These are phyloP conservation scores for Pachydiplax longipennis DNA, from an alignment of 2,888 invertebrate genomes.

Conservation along the genomic window DNA sequence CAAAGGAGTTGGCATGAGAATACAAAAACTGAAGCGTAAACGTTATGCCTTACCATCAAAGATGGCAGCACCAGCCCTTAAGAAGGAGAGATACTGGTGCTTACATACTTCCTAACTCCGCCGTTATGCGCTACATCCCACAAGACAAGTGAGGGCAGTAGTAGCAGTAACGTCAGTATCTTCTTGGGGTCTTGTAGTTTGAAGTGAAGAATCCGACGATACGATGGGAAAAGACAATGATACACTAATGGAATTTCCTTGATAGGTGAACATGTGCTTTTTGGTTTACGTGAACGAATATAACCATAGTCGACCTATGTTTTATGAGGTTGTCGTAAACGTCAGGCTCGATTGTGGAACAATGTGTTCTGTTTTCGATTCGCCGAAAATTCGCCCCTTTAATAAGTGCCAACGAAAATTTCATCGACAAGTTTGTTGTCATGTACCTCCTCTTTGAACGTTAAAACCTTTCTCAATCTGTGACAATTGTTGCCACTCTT, in stretches of 20 bases:
- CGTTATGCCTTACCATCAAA: not conserved
- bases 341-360: not conserved
- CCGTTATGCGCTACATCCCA: not conserved
- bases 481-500: not conserved
- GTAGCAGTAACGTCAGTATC: slow-evolving; percentile 29
- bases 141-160: slow-evolving; percentile 37
- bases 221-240: not conserved
- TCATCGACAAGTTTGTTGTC: not conserved
- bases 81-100: too few relatives aligned
- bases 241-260: not conserved
- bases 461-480: not conserved
- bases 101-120: not conserved
- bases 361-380: slow-evolving; percentile 27
- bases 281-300: slow-evolving; percentile 7
- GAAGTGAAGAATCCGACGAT: not conserved
- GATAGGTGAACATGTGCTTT: slow-evolving; percentile 7
- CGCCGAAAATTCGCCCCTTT: slow-evolving; percentile 31
- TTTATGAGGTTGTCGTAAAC: slow-evolving; percentile 7
- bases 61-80: not conserved
- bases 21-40: not conserved
- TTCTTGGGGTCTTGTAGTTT: slow-evolving; percentile 8
- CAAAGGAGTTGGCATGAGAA: too few relatives aligned
- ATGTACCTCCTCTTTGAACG: not conserved
- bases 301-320: slow-evolving; percentile 14
- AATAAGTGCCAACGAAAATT: not conserved